Base-by-base conservation (phyloP, 2,797 vertebrate species). In the Morelia viridis region DNA sequence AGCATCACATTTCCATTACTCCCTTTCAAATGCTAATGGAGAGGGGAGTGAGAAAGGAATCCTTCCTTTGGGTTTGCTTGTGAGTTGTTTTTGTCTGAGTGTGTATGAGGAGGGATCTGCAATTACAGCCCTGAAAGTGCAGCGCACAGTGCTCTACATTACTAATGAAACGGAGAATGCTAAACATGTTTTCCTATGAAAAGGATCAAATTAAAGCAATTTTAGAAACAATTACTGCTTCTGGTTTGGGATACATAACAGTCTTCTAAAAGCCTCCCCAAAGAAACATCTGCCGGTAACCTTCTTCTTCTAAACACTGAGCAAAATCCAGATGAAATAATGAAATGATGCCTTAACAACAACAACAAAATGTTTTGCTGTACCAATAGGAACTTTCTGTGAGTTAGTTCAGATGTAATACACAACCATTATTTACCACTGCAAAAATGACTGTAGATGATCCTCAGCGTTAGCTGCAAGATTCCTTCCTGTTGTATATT, bases 141-240 rank as follows among this genome's bases (percentile, higher is more conserved):
- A 93, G 28, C 28, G 92, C 62, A 90, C 24, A 87, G 53, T 5
- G 90, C 11, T 87, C 62, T 62, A 0, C 64, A 56, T 83, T 80
- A 87, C 4, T 88, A 87, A 93, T 91, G 28, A 91, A 92, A 92
- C 28, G 71, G 83, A 2, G 7, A 85, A 1, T n/a, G 92, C 0
- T 89, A 68, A 95, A 93, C 1, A 4, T 26, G 0, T 53, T 10
- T 71, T 57, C 93, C 13, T 80, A 89, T 56, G 86, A 28, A 90
- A 88, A 19, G 56, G 5, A 4, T 7, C 92, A 95, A 94, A 92
- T 87, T 5, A 60, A 90, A 85, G 31, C 17, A 58, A 10, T 61
- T 92, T 92, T 57, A 89, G 24, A 22, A 87, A 13, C 5, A 92
- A n/a, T 50, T 87, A 88, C 19, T 89, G 26, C 11, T 13, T 13